These are phyloP conservation scores for Tichodroma muraria DNA, from an alignment of 2,113 vertebrate genomes.

Conservation along the genomic window DNA sequence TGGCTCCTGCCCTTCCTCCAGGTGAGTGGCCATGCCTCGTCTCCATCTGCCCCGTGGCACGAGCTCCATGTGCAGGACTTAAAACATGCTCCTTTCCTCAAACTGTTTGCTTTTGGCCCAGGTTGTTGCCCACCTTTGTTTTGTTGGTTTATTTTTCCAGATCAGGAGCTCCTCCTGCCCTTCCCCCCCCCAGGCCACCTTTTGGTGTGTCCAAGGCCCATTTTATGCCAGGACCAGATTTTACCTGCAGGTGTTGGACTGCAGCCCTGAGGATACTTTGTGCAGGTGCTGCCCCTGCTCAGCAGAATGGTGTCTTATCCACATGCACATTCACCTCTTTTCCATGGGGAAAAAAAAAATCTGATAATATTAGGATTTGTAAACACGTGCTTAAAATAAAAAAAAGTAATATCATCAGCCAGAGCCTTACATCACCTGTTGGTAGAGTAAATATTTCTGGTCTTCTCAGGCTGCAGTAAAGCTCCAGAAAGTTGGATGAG, in stretches of 20 bases:
- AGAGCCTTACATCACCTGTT: not conserved
- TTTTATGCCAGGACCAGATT: not conserved
- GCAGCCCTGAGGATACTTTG: not conserved
- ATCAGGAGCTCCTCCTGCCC: not conserved
- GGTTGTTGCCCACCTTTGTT: not conserved
- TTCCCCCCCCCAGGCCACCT: not conserved
- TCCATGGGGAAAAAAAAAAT: fast-evolving
- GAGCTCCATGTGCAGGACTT: not conserved
- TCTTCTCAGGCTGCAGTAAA: not conserved
- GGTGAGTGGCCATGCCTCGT: not conserved
- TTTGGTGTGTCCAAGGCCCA: not conserved
- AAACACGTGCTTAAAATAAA: not conserved
- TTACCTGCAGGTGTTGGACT: not conserved
- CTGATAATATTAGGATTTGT: not conserved
- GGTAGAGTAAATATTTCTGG: not conserved
- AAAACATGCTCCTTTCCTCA: not conserved
- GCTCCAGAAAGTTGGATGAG: not conserved
- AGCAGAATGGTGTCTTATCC: not conserved
- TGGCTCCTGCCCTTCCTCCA: not conserved
- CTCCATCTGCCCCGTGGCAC: not conserved
- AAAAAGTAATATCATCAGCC: not conserved
- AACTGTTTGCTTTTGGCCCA: not conserved
- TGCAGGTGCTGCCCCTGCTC: not conserved
- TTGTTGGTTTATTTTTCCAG: not conserved
- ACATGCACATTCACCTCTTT: not conserved